phyloP scores from a whole-genome alignment of 2,113 vertebrate genomes.

The Galeopterus variegatus region DNA sequence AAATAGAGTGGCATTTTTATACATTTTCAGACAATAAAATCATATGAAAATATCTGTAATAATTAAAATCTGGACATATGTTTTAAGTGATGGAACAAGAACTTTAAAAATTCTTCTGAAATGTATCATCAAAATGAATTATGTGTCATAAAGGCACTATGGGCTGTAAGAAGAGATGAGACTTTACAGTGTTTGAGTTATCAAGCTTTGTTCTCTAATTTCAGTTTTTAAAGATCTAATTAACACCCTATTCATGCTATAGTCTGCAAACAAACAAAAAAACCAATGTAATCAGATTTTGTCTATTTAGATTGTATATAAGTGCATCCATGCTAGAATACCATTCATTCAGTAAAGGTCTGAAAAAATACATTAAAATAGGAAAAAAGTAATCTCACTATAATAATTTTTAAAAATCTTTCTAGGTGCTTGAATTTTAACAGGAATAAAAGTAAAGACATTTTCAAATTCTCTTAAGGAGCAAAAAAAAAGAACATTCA shows the following conservation, averaged over 20 bases:
- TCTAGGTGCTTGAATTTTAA: background rate
- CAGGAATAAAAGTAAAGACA: constrained; percentile 31
- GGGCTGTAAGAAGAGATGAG: background rate
- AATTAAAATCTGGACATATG: constrained; percentile 2
- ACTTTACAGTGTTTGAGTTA: background rate
- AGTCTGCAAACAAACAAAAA: constrained; percentile 24
- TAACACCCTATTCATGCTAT: background rate
- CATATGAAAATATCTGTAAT: background rate
- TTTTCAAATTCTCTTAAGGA: constrained; percentile 46
- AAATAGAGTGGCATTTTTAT: background rate
- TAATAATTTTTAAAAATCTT: background rate
- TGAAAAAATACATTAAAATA: constrained; percentile 2
- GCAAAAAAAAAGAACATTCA: background rate
- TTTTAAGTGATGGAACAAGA: constrained; percentile 26
- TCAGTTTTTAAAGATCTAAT: constrained; percentile 25
- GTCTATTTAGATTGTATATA: background rate
- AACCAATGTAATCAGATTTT: background rate
- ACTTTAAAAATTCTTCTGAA: constrained; percentile 32
- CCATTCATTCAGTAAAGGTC: background rate
- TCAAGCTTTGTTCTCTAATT: background rate
- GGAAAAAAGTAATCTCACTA: background rate
- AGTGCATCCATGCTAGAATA: background rate
- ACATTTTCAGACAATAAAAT: background rate
- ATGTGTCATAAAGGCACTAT: background rate
- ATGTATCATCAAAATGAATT: constrained; percentile 13